Conservation (phyloP, 2,888 invertebrate genomes). For the Calephelis perditalis region DNA sequence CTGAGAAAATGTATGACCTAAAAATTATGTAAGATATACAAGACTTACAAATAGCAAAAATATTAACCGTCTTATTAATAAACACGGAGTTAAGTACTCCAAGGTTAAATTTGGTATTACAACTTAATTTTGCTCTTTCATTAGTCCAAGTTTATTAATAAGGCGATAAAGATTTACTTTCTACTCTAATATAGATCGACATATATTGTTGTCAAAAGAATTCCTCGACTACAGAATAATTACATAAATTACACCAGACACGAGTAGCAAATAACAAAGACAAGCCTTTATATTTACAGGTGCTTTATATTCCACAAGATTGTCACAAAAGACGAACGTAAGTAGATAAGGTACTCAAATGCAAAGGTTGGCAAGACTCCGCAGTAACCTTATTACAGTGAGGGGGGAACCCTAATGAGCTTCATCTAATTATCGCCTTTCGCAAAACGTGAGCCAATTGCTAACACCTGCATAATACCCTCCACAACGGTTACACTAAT, state of each 20-base stretch:
- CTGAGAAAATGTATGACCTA: too few species aligned
- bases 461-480: slow-evolving; percentile 48
- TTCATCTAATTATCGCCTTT: slow-evolving; percentile 46
- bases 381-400: slow-evolving; percentile 40
- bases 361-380: slow-evolving; percentile 13
- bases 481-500: slow-evolving; percentile 17
- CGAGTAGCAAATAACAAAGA: slow-evolving; percentile 14
- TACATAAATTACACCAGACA: too few species aligned
- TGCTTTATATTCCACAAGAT: slow-evolving; percentile 28
- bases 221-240: background rate
- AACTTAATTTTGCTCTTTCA: too few species aligned
- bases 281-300: slow-evolving; percentile 23
- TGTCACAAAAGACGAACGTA: slow-evolving; percentile 22
- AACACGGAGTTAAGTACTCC: too few species aligned
- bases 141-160: too few species aligned
- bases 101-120: too few species aligned
- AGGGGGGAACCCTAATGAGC: slow-evolving; percentile 42
- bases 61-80: too few species aligned
- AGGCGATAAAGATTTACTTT: too few species aligned
- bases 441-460: slow-evolving; percentile 42
- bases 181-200: too few species aligned
- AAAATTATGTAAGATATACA: too few species aligned
- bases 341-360: slow-evolving; percentile 24
- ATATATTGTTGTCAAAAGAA: too few species aligned
- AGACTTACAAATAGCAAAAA: too few species aligned